A percentile compares a stretch with the other conserved stretches of the same genome.
Conservation (phyloP, 2,888 invertebrate genomes). For the Isotomurus palustris region DNA sequence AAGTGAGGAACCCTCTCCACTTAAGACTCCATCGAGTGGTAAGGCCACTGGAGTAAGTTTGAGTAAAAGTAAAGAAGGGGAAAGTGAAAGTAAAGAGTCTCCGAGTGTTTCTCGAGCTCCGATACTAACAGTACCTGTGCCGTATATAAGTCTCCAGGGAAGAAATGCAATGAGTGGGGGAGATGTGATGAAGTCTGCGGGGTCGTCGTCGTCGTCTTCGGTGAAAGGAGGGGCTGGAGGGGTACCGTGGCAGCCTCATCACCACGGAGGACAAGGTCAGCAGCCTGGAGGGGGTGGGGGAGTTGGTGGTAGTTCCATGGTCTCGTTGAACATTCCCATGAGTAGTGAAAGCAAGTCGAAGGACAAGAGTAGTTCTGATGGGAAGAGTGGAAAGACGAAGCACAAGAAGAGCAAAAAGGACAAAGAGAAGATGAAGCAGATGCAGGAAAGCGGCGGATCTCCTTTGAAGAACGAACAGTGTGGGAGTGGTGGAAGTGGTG, state of each 20-base stretch:
- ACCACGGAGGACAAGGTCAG: slow-evolving; percentile 23
- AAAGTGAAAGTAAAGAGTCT: not conserved
- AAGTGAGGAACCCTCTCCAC: not conserved
- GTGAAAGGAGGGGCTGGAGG: slow-evolving; percentile 36
- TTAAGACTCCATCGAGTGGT: not conserved
- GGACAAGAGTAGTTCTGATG: slow-evolving; percentile 15
- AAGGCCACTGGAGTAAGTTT: not conserved
- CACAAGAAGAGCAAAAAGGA: slow-evolving; percentile 45
- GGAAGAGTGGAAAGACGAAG: slow-evolving; percentile 39
- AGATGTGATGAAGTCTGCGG: slow-evolving; percentile 37
- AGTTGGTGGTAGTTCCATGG: slow-evolving; percentile 38
- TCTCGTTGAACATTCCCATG: slow-evolving; percentile 42
- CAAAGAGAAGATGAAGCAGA: slow-evolving; percentile 37
- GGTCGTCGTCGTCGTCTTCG: slow-evolving; percentile 36
- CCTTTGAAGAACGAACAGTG: not conserved
- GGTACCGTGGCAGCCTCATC: slow-evolving; percentile 47
- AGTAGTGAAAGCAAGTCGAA: slow-evolving; percentile 26
- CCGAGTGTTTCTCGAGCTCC: slow-evolving; percentile 34
- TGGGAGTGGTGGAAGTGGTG: slow-evolving; percentile 8
- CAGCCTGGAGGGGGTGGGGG: no score
- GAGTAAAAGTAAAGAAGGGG: not conserved
- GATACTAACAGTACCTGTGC: slow-evolving; percentile 46
- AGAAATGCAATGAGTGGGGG: no score
- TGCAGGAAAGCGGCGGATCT: slow-evolving; percentile 11
- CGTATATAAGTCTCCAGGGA: slow-evolving; percentile 44